Evolutionary conservation across 1,140 invertebrate species (phyloP).

Genomic region (Maconellicoccus hirsutus): DNA sequence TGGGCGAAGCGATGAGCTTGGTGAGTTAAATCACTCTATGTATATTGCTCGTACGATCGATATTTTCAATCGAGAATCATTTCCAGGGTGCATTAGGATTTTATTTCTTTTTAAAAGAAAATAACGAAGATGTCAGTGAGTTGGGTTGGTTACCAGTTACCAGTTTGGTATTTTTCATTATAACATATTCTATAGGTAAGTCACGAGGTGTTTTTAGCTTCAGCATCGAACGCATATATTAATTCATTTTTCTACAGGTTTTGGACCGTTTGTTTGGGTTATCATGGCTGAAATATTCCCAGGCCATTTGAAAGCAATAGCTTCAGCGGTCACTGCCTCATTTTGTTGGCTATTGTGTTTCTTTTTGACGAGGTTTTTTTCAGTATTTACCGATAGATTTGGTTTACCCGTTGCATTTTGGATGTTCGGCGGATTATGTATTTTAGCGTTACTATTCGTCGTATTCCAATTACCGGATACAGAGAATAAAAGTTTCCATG

Average conservation of each 20-base stretch:
- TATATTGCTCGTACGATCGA: too few species aligned
- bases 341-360: constrained; percentile 70
- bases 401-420: constrained; percentile 62
- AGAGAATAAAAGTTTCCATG: constrained; percentile 59
- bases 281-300: constrained; percentile 76
- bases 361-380: constrained; percentile 64
- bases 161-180: constrained; percentile 52
- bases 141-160: constrained; percentile 51
- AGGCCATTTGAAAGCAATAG: constrained; percentile 57
- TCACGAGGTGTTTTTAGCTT: too few species aligned
- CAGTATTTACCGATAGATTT: constrained; percentile 42
- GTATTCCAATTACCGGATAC: constrained; percentile 65
- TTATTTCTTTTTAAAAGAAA: constrained; percentile 47
- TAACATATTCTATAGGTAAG: constrained; percentile 47
- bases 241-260: constrained; percentile 41
- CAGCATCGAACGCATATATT: too few species aligned
- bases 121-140: constrained; percentile 34
- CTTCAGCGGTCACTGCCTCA: constrained; percentile 59
- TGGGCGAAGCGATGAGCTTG: constrained; percentile 44
- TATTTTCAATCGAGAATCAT: too few species aligned
- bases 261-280: constrained; percentile 74
- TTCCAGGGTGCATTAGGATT: constrained; percentile 42
- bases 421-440: constrained; percentile 60
- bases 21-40: background rate
- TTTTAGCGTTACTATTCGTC: constrained; percentile 48